A percentile compares a stretch with the other conserved stretches of the same genome.
Evolutionary conservation across 2,113 vertebrate genomes (phyloP).

Genomic region (Oenanthe oenanthe): DNA sequence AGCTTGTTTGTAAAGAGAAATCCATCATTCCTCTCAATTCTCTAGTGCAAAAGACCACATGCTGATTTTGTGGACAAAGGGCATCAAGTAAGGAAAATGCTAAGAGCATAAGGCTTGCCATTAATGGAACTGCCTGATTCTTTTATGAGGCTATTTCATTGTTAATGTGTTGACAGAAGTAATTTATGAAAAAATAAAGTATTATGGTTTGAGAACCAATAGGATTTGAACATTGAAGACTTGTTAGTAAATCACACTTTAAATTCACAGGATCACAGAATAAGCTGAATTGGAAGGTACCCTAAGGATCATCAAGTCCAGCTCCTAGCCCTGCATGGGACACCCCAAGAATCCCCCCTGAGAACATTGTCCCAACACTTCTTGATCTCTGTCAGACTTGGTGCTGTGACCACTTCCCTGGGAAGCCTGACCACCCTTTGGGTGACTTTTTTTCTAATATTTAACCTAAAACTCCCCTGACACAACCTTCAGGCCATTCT

Average conservation of each 20-base stretch:
- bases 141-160: neutral
- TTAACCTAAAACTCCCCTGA: neutral
- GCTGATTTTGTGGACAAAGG: neutral
- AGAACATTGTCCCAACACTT: neutral
- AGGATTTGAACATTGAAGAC: neutral
- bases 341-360: neutral
- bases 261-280: neutral
- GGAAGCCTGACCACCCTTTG: neutral
- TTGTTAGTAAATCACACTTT: neutral
- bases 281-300: neutral
- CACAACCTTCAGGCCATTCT: neutral
- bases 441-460: neutral
- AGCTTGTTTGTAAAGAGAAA: no score
- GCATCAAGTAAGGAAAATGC: neutral
- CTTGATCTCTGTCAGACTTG: neutral
- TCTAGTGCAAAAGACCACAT: neutral
- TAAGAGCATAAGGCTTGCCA: neutral
- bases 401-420: neutral
- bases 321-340: neutral
- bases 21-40: no score
- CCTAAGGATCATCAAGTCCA: neutral
- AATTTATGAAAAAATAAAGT: neutral
- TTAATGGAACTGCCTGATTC: neutral
- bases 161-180: neutral
- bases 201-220: neutral